phyloP scores from a whole-genome alignment of 2,113 vertebrate genomes.

The Megaleporinus macrocephalus region DNA sequence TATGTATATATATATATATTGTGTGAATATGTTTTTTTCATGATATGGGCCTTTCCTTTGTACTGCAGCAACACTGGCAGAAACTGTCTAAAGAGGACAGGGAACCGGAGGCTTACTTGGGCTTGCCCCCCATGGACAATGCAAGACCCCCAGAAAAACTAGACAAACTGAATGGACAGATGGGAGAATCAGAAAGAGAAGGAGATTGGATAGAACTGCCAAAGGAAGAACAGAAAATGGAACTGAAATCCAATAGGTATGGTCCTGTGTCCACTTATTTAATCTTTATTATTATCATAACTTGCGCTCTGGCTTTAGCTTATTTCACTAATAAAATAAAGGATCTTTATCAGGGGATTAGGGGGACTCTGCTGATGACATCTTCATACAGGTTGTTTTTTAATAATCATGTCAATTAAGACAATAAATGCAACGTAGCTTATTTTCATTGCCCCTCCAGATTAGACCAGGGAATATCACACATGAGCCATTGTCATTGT shows the following conservation, averaged over 20 bases:
- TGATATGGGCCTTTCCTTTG: background rate
- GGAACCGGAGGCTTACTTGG: conserved; percentile 72
- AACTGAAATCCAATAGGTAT: conserved; percentile 44
- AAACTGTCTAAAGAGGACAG: conserved; percentile 80
- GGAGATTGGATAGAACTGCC: background rate
- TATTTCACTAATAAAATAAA: too few relatives aligned
- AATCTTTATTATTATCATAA: background rate
- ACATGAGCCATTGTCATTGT: too few relatives aligned
- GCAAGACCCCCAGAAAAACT: conserved; percentile 64
- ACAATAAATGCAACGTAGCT: too few relatives aligned
- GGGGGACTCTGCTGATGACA: background rate
- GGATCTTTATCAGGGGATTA: background rate
- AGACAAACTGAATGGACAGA: conserved; percentile 67
- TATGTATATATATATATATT: too few relatives aligned
- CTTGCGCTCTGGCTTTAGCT: too few relatives aligned
- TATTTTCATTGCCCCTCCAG: too few relatives aligned
- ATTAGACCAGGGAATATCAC: too few relatives aligned
- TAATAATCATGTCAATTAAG: too few relatives aligned
- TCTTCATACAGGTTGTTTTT: too few relatives aligned
- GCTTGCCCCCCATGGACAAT: conserved; percentile 52
- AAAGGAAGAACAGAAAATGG: conserved; percentile 33
- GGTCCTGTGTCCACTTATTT: background rate
- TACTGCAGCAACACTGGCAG: conserved; percentile 76
- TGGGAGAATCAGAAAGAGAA: conserved; percentile 55
- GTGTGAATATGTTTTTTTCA: background rate